Base-by-base conservation (phyloP, 2,113 vertebrate species). In the Piaya cayana region DNA sequence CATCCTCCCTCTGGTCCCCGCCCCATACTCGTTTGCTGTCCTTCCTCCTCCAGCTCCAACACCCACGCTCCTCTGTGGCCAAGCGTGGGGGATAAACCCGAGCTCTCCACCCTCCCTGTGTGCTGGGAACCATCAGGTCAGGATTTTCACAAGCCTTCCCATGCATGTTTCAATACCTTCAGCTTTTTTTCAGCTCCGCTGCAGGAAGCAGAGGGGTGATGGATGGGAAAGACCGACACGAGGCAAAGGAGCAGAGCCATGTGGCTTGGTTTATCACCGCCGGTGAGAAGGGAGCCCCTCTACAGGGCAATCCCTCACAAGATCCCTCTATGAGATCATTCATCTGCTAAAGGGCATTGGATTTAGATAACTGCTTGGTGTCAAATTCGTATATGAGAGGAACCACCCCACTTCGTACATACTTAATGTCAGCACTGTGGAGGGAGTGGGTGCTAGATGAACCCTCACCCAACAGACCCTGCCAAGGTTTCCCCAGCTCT, bases 181-280 rank as follows among this genome's bases (percentile, higher is more conserved):
- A 89, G 65, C 56, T 84, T 22, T 27, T 92, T 19, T 50, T 39
- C 39, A 39, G 89, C 87, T 49, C n/a, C 45, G 49, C 81, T 0
- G 4, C 83, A 79, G 91, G 93, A 95, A 93, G 88, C 82, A 94
- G 87, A 56, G 88, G 37, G 39, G 69, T 93, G 89, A 94, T 91
- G 88, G 91, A 94, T 93, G 88, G 49, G 60, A 52, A 52, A 0
- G 3, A 15, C 8, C 3, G 8, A 30, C 2, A 6, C 0, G 6
- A 56, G 67, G 64, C 6, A 0, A 81, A 70, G 64, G 37, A 34
- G 34, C 2, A 0, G 42, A 86, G 95, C 93, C 95, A 91, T 89
- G 87, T 83, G 91, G 81, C 12, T 93, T 85, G 49, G 27, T 91
- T 95, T 60, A 79, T 59, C 52, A 36, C 42, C 7, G 2, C 36